Conservation (phyloP, 2,888 invertebrate genomes). For the Stictocephala bisonia region DNA sequence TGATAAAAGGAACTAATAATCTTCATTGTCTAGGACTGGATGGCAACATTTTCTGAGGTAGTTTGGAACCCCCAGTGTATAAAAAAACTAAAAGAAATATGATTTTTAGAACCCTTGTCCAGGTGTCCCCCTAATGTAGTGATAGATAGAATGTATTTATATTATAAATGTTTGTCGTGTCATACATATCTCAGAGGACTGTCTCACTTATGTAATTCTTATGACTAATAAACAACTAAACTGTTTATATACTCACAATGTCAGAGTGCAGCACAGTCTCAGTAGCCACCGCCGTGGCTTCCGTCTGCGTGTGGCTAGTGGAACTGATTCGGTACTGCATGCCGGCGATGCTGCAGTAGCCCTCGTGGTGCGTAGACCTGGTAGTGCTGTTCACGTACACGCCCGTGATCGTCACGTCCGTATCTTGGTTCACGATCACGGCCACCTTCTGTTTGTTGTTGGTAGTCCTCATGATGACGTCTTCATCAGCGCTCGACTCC, state of each 20-base stretch:
- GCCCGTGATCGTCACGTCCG: slow-evolving; percentile 88
- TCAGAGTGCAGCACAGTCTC: slow-evolving; percentile 61
- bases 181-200: no score
- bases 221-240: no score
- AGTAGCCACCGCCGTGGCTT: slow-evolving; percentile 77
- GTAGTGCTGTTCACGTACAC: slow-evolving; percentile 83
- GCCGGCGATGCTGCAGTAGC: slow-evolving; percentile 85
- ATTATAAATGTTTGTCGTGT: no score
- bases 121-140: no score
- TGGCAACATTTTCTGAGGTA: no score
- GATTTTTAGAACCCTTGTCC: no score
- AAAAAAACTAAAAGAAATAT: no score
- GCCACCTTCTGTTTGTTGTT: slow-evolving; percentile 73
- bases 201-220: no score
- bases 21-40: no score
- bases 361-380: slow-evolving; percentile 80
- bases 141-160: no score
- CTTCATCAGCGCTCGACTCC: slow-evolving; percentile 53
- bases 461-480: slow-evolving; percentile 50
- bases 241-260: slow-evolving; percentile 52
- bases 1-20: no score
- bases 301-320: slow-evolving; percentile 87
- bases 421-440: slow-evolving; percentile 86
- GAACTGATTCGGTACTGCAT: slow-evolving; percentile 91
- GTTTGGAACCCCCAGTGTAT: no score